Conservation (phyloP, 2,888 invertebrate genomes). For the Iphiclides podalirius region DNA sequence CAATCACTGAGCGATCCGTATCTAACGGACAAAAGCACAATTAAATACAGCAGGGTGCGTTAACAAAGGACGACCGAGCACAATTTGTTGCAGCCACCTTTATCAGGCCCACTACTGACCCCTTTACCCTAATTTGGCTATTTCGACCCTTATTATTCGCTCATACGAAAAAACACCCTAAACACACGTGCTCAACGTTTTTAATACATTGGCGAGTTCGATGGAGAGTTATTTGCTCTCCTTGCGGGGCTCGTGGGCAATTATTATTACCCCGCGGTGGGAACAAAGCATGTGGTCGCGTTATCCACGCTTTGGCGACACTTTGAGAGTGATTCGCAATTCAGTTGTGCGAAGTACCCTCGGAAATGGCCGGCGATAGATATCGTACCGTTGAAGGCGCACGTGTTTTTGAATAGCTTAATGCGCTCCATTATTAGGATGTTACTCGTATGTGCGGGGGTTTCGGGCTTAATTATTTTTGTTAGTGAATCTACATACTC, state of each 20-base stretch:
- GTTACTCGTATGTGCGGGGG: conserved; percentile 6
- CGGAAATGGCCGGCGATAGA: conserved; percentile 52
- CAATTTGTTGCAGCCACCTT: conserved; percentile 79
- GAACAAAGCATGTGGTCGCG: conserved; percentile 73
- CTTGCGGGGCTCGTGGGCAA: conserved; percentile 33
- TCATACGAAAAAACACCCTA: conserved; percentile 1
- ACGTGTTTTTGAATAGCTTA: conserved; percentile 52
- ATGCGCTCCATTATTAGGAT: conserved; percentile 25
- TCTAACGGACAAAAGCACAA: conserved; percentile 73
- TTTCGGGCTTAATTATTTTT: conserved; percentile 8
- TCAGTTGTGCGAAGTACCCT: conserved; percentile 45
- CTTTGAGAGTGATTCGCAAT: conserved; percentile 71
- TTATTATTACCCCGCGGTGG: conserved; percentile 66
- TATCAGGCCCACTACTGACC: conserved; percentile 75
- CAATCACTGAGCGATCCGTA: conserved; percentile 55
- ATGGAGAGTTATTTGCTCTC: conserved; percentile 31
- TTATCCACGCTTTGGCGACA: conserved; percentile 72
- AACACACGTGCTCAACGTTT: conserved; percentile 28
- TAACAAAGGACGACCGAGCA: conserved; percentile 70
- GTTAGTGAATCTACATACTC: no score
- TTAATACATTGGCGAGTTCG: conserved; percentile 21
- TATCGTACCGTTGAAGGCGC: conserved; percentile 52
- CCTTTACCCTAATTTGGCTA: conserved; percentile 75
- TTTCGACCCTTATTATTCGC: conserved; percentile 44
- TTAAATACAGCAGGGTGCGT: conserved; percentile 73